phyloP scores from a whole-genome alignment of 2,888 invertebrate genomes.

The Camponotus fellah region DNA sequence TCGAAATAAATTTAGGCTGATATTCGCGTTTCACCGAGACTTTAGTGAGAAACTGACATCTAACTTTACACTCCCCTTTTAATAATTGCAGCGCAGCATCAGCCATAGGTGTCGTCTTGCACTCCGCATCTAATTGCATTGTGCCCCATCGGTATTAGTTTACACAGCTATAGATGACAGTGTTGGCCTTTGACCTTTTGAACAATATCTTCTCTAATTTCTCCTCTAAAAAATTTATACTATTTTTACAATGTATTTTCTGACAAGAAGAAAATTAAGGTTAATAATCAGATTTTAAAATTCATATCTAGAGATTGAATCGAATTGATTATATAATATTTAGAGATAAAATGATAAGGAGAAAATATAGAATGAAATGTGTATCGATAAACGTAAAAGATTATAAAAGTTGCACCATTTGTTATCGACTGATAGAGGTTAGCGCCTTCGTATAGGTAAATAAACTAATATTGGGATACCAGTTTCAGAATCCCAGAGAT shows the following conservation, averaged over 20 bases:
- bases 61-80: slow-evolving; percentile 31
- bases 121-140: slow-evolving; percentile 50
- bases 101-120: slow-evolving; percentile 45
- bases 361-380: slow-evolving; percentile 16
- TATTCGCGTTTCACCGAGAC: slow-evolving; percentile 13
- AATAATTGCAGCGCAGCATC: slow-evolving; percentile 40
- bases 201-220: slow-evolving; percentile 45
- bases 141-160: slow-evolving; percentile 20
- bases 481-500: slow-evolving; percentile 72
- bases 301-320: too few species aligned
- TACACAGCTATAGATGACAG: slow-evolving; percentile 22
- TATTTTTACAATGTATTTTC: not conserved
- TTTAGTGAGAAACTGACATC: not conserved
- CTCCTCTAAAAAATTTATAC: not conserved
- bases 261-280: not conserved
- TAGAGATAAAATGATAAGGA: not conserved
- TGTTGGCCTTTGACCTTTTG: slow-evolving; percentile 43
- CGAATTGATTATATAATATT: not conserved
- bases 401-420: not conserved
- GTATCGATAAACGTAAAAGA: not conserved
- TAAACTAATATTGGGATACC: slow-evolving; percentile 75
- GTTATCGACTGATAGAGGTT: slow-evolving; percentile 29
- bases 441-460: slow-evolving; percentile 56
- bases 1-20: slow-evolving; percentile 55
- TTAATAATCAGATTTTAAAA: not conserved